Conservation (phyloP, 2,797 vertebrate genomes). For the Neomorphus geoffroyi region DNA sequence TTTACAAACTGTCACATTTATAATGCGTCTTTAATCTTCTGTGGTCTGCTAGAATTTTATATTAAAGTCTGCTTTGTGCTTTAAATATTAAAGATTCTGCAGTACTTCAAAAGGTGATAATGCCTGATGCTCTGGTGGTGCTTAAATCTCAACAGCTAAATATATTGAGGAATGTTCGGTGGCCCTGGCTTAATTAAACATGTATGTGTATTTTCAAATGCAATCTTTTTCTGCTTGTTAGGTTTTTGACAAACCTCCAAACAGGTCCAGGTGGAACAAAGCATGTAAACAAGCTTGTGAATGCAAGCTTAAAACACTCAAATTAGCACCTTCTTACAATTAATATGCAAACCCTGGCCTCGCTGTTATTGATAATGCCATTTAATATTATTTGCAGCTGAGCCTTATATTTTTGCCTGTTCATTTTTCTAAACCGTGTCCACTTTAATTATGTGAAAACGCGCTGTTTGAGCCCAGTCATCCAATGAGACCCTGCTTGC, state of each 20-base stretch:
- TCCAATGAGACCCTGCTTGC: constrained; percentile 59
- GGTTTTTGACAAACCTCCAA: constrained; percentile 95
- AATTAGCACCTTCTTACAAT: constrained; percentile 93
- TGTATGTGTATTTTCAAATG: constrained; percentile 92
- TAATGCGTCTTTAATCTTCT: constrained; percentile 84
- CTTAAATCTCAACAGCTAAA: constrained; percentile 87
- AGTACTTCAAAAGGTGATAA: constrained; percentile 94
- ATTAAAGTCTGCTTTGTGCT: constrained; percentile 84
- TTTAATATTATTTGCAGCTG: constrained; percentile 70
- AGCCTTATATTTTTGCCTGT: constrained; percentile 65
- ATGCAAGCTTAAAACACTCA: constrained; percentile 90
- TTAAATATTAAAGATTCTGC: constrained; percentile 95
- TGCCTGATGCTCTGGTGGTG: constrained; percentile 83
- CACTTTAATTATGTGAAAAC: constrained; percentile 75
- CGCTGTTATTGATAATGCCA: constrained; percentile 78
- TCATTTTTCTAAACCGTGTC: constrained; percentile 64
- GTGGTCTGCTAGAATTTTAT: constrained; percentile 83
- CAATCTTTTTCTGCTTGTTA: constrained; percentile 92
- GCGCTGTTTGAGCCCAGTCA: constrained; percentile 52
- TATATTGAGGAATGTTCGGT: constrained; percentile 80
- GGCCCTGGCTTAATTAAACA: constrained; percentile 95
- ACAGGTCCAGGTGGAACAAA: constrained; percentile 95
- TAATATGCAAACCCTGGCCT: constrained; percentile 87
- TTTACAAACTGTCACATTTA: constrained; percentile 86
- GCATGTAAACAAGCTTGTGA: constrained; percentile 95